phyloP scores from a whole-genome alignment of 2,797 vertebrate genomes.

The Bradypodion ventrale region DNA sequence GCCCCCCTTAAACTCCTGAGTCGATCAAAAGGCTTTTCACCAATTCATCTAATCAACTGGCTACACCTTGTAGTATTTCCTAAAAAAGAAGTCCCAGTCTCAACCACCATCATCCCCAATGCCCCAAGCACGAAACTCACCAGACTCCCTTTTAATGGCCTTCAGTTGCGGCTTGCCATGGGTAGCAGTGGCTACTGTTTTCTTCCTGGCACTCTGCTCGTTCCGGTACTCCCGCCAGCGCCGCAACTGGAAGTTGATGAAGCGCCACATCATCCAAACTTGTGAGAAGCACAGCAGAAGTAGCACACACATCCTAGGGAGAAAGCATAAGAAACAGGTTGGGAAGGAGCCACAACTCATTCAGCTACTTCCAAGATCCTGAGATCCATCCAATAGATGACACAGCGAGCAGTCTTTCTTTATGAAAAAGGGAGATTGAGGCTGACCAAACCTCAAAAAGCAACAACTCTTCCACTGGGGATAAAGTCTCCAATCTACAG shows the following conservation, averaged over 20 bases:
- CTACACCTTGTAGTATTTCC: background rate
- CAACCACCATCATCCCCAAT: background rate
- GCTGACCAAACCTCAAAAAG: background rate
- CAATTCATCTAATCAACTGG: background rate
- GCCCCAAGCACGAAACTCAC: slow-evolving; percentile 76
- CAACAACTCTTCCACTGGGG: background rate
- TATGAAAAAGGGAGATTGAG: background rate
- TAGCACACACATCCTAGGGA: slow-evolving; percentile 87
- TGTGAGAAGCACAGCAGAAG: slow-evolving; percentile 91
- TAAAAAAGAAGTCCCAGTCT: background rate
- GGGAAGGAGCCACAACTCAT: slow-evolving; percentile 24
- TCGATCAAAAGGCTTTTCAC: background rate
- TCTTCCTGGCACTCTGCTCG: slow-evolving; percentile 85
- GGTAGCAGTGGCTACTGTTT: slow-evolving; percentile 49
- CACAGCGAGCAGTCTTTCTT: background rate
- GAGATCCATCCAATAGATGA: background rate
- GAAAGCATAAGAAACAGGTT: slow-evolving; percentile 39
- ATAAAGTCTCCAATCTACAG: background rate
- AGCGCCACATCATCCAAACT: slow-evolving; percentile 97
- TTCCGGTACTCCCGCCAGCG: slow-evolving; percentile 92
- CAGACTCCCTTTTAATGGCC: slow-evolving; percentile 85
- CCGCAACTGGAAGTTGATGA: slow-evolving; percentile 96
- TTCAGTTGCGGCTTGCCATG: slow-evolving; percentile 80
- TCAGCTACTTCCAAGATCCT: background rate
- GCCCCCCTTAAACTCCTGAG: background rate